A percentile compares a stretch with the other conserved stretches of the same genome.
Conservation (phyloP, 1,140 invertebrate species). For the Philotrypesis tridentata region DNA sequence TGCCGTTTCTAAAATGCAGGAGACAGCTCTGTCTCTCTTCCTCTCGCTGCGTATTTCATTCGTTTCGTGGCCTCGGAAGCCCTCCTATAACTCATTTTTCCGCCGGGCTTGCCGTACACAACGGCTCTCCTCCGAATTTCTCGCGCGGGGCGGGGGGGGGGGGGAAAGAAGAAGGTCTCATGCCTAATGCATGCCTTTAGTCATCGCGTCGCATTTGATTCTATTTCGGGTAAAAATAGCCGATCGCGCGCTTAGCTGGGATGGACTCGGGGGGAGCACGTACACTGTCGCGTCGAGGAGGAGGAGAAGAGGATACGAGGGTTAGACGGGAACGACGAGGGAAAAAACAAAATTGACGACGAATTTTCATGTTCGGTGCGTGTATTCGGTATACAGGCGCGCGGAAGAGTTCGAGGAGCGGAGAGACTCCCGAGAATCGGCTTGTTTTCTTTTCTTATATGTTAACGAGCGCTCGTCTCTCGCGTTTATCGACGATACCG, state of each 20-base stretch:
- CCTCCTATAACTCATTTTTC: constrained; percentile 33
- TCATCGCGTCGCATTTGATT: neutral
- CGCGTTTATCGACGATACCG: neutral
- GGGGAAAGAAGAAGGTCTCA: neutral
- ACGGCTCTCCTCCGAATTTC: neutral
- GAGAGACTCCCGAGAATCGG: neutral
- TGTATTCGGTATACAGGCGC: no score
- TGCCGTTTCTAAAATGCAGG: neutral
- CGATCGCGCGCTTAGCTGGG: neutral
- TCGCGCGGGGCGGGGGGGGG: neutral
- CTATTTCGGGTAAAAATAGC: constrained; percentile 18
- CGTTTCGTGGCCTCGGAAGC: neutral
- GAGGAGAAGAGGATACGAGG: no score
- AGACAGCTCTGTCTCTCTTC: no score
- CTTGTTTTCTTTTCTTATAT: constrained; percentile 25
- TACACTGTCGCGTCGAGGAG: no score
- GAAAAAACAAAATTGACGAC: no score
- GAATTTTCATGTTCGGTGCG: constrained; percentile 4
- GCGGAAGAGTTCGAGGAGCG: no score
- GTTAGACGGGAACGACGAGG: no score
- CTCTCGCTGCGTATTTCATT: constrained; percentile 22
- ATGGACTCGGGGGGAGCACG: no score
- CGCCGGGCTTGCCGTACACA: neutral
- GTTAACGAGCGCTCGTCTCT: constrained; percentile 7
- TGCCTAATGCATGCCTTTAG: constrained; percentile 12